Evolutionary conservation across 2,113 vertebrate genomes (phyloP).

Genomic region (Sylvietta virens): DNA sequence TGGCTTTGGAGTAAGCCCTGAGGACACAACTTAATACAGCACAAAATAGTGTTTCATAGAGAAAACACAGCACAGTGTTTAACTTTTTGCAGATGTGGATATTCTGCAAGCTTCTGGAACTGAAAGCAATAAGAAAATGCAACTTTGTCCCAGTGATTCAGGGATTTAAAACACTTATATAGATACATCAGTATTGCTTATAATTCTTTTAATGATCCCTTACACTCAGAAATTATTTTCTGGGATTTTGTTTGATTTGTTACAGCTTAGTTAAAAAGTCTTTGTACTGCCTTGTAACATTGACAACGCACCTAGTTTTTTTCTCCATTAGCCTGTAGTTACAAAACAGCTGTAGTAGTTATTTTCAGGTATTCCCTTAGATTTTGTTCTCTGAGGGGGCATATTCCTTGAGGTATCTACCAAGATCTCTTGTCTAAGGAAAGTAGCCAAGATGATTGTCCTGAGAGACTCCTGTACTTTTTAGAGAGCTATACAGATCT

Average conservation of each 20-base stretch:
- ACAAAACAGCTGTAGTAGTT: neutral
- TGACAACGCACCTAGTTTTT: neutral
- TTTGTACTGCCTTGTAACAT: neutral
- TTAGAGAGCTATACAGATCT: neutral
- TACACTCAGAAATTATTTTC: neutral
- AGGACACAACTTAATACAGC: neutral
- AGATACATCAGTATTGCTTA: neutral
- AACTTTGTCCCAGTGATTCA: neutral
- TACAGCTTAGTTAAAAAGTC: neutral
- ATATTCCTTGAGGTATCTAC: neutral
- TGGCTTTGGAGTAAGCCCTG: slow-evolving; percentile 13
- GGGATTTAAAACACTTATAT: neutral
- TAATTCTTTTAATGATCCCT: neutral
- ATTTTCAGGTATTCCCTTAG: neutral
- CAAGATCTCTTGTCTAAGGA: neutral
- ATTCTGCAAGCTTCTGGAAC: neutral
- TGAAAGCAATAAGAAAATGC: neutral
- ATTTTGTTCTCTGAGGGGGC: neutral
- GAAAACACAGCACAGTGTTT: neutral
- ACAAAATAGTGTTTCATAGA: neutral
- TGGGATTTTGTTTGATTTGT: neutral
- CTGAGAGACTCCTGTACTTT: neutral
- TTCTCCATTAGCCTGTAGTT: neutral
- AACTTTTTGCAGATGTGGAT: neutral
- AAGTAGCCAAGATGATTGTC: neutral